phyloP scores from a whole-genome alignment of 2,113 vertebrate species.

The Perca flavescens region DNA sequence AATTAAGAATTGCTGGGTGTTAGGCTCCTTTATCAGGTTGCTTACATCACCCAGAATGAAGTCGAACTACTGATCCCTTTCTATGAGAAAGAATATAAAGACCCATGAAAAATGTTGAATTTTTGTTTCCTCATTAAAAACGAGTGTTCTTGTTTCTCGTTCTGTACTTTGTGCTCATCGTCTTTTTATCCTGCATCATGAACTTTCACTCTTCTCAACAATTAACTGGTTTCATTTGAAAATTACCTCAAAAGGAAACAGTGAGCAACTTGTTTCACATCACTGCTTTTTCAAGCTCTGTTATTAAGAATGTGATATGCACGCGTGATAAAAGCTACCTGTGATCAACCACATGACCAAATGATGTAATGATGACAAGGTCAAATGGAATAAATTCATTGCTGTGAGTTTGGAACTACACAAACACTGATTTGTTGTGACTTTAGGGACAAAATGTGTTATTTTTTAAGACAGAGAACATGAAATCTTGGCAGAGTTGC shows the following conservation, averaged over 20 bases:
- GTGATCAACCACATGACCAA: slow-evolving; percentile 38
- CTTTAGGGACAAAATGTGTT: slow-evolving; percentile 27
- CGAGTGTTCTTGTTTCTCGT: not conserved
- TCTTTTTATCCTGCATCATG: not conserved
- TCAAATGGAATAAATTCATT: not conserved
- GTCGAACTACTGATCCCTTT: not conserved
- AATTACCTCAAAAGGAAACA: not conserved
- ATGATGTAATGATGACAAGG: slow-evolving; percentile 24
- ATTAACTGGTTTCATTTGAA: not conserved
- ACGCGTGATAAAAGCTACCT: slow-evolving; percentile 37
- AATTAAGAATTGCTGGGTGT: not conserved
- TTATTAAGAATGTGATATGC: slow-evolving; percentile 2
- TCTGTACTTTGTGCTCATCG: not conserved
- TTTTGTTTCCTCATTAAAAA: not conserved
- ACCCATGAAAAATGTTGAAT: not conserved
- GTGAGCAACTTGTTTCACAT: slow-evolving; percentile 3
- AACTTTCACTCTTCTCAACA: not conserved
- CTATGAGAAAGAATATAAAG: not conserved
- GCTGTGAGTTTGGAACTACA: not conserved
- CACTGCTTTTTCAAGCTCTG: slow-evolving; percentile 6
- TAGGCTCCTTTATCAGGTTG: not conserved
- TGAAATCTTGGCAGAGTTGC: slow-evolving; percentile 25
- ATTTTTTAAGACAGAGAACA: slow-evolving; percentile 9
- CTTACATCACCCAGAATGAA: not conserved
- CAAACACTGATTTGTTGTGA: not conserved